A percentile compares a stretch with the other conserved stretches of the same genome.
These are phyloP conservation scores for Morinoia aosen DNA, from an alignment of 2,888 invertebrate genomes.

Conservation along the genomic window DNA sequence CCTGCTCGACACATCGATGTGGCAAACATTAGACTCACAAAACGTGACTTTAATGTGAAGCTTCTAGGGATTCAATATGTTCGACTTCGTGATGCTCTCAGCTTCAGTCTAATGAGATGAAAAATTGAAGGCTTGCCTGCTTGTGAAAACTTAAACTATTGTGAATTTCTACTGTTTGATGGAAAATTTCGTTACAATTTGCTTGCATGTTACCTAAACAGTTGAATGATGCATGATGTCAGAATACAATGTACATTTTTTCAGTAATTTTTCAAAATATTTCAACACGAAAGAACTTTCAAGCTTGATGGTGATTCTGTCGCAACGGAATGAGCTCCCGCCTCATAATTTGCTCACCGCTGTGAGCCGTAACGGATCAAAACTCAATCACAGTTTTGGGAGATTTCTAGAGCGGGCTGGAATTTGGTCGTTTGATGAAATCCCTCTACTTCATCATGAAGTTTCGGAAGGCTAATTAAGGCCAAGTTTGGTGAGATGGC, in stretches of 20 bases:
- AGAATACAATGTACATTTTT: neutral
- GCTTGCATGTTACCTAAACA: neutral
- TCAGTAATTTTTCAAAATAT: neutral
- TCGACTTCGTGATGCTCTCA: neutral
- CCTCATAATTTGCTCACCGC: neutral
- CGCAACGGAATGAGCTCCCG: neutral
- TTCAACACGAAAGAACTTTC: neutral
- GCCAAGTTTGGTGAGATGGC: neutral
- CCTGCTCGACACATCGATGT: no score
- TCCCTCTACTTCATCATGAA: neutral
- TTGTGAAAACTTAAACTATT: neutral
- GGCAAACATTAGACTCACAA: no score
- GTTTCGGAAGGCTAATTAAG: constrained; percentile 29
- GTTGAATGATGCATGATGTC: neutral
- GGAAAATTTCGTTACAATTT: neutral
- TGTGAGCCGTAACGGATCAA: neutral
- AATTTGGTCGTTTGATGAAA: neutral
- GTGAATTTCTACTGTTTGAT: neutral
- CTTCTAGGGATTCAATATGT: neutral
- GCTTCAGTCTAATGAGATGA: neutral
- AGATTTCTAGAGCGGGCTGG: neutral
- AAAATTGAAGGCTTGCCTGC: neutral
- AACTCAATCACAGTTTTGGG: neutral
- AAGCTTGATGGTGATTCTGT: neutral
- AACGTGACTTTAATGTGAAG: neutral